Conservation (phyloP, 2,888 invertebrate genomes). For the Adineta ricciae region DNA sequence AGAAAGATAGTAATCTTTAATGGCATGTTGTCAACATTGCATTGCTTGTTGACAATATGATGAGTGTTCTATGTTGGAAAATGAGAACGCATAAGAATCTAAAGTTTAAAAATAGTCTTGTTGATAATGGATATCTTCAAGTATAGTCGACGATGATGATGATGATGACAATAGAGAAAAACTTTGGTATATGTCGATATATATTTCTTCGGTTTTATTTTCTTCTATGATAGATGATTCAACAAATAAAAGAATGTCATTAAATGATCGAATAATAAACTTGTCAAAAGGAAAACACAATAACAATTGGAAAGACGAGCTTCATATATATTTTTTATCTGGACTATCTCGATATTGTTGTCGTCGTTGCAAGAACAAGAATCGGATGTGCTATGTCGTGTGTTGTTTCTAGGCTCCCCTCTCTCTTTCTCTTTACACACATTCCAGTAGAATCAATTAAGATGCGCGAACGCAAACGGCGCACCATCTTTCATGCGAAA, state of each 20-base stretch:
- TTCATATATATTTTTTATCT: not conserved
- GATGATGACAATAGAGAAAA: too few relatives aligned
- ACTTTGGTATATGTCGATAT: not conserved
- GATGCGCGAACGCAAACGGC: not conserved
- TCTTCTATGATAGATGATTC: not conserved
- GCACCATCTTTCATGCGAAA: not conserved
- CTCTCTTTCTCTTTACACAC: not conserved
- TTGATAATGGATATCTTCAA: not conserved
- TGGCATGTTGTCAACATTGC: not conserved
- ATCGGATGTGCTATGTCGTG: not conserved
- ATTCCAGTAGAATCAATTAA: conserved; percentile 2
- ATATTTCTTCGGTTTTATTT: not conserved
- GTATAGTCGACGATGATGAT: not conserved
- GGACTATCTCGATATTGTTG: not conserved
- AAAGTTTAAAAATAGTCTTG: not conserved
- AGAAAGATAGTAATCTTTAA: not conserved
- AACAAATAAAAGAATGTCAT: not conserved
- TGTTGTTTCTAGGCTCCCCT: not conserved
- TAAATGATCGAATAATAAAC: not conserved
- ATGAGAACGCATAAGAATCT: not conserved
- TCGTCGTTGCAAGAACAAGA: not conserved
- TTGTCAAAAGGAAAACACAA: not conserved
- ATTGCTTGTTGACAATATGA: not conserved
- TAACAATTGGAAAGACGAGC: not conserved
- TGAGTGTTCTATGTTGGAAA: not conserved